Evolutionary conservation across 2,797 vertebrate species (phyloP).

Genomic region (Crenuchus spilurus): DNA sequence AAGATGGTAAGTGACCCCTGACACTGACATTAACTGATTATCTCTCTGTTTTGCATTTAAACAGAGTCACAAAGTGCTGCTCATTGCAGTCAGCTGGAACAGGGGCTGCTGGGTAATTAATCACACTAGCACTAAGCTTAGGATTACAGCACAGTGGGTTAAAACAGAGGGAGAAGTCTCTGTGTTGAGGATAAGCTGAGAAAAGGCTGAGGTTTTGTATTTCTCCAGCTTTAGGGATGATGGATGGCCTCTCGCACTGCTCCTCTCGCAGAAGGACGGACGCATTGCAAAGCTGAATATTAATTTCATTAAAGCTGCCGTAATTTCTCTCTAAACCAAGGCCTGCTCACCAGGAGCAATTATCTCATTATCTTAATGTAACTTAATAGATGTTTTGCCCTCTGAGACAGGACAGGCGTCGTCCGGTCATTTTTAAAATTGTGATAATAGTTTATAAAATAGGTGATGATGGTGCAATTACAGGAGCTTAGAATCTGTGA

Average conservation of each 20-base stretch:
- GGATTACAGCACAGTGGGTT: constrained; percentile 20
- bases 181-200: neutral
- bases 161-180: constrained; percentile 31
- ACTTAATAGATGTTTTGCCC: neutral
- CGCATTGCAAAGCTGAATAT: constrained; percentile 25
- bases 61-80: constrained; percentile 31
- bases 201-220: neutral
- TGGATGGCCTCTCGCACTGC: constrained; percentile 20
- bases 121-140: constrained; percentile 33
- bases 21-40: constrained; percentile 54
- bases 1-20: constrained; percentile 47
- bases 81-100: constrained; percentile 36
- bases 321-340: neutral
- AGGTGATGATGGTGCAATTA: too few species aligned
- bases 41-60: constrained; percentile 54
- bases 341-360: constrained; percentile 10
- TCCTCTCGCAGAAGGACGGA: neutral
- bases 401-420: neutral
- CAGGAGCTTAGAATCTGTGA: neutral
- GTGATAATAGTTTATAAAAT: neutral
- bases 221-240: constrained; percentile 28
- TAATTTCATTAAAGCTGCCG: constrained; percentile 20
- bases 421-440: neutral
- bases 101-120: constrained; percentile 50
- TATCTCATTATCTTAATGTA: constrained; percentile 8